phyloP scores from a whole-genome alignment of 23 tunicate genomes.

The Phallusia fumigata region DNA sequence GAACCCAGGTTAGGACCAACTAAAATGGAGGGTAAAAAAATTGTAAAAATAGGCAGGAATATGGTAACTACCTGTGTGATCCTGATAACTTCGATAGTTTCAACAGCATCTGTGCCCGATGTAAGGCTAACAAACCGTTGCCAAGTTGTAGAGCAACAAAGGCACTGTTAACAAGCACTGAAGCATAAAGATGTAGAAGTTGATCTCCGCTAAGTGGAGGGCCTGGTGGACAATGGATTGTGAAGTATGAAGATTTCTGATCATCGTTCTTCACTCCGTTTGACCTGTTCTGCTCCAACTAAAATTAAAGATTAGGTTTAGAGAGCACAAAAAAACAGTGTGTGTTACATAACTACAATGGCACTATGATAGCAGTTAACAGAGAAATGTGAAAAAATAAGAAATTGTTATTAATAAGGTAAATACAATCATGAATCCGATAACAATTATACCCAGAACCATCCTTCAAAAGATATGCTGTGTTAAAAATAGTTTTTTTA shows the following conservation, averaged over 20 bases:
- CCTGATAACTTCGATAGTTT: conserved; percentile 48
- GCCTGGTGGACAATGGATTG: conserved; percentile 59
- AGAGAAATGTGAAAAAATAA: no score
- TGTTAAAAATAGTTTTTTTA: no score
- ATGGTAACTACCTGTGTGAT: conserved; percentile 73
- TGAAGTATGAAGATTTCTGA: neutral
- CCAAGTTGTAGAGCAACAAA: conserved; percentile 81
- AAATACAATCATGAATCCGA: no score
- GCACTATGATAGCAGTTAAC: no score
- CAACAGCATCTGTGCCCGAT: conserved; percentile 42
- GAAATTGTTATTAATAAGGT: no score
- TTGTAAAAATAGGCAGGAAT: no score
- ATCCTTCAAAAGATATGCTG: no score
- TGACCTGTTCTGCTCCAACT: conserved; percentile 4
- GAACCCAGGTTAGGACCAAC: no score
- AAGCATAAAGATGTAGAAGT: conserved; percentile 48
- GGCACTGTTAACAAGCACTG: conserved; percentile 71
- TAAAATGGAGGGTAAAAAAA: no score
- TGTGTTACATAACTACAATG: no score
- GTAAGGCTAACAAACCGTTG: conserved; percentile 50
- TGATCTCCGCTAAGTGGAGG: conserved; percentile 49
- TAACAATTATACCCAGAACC: no score
- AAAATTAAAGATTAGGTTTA: neutral
- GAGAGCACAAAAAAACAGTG: no score
- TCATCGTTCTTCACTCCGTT: conserved; percentile 15